phyloP scores from a whole-genome alignment of 2,113 vertebrate genomes.

The Athene noctua region DNA sequence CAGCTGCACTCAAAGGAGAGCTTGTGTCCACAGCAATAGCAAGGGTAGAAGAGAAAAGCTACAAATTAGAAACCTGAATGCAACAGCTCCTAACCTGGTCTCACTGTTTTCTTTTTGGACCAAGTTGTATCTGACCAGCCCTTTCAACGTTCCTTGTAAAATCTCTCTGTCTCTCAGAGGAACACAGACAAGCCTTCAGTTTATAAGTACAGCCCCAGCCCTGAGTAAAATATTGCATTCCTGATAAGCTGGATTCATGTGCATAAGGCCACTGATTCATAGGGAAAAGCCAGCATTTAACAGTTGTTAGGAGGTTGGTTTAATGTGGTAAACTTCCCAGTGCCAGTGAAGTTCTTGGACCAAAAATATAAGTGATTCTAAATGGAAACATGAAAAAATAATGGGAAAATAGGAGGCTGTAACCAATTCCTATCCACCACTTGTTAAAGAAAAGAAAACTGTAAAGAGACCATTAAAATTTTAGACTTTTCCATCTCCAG shows the following conservation, averaged over 20 bases:
- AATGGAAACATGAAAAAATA: background rate
- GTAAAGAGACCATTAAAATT: background rate
- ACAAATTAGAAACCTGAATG: background rate
- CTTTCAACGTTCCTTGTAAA: background rate
- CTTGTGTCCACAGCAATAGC: background rate
- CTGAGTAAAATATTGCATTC: background rate
- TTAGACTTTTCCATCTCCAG: background rate
- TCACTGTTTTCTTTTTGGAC: background rate
- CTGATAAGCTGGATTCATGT: background rate
- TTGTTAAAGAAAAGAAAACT: background rate
- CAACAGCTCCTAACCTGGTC: background rate
- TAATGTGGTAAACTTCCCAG: background rate
- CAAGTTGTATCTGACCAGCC: background rate
- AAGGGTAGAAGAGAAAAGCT: background rate
- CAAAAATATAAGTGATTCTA: background rate
- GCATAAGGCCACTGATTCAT: background rate
- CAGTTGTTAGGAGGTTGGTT: background rate
- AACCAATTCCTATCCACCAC: background rate
- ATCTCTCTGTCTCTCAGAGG: background rate
- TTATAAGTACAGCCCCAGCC: background rate
- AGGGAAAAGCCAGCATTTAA: background rate
- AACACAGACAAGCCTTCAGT: background rate
- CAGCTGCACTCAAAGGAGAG: background rate
- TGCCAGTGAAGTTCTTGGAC: background rate
- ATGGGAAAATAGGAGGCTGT: rapidly evolving